Percentiles rank a stretch among this genome's conserved stretches.
These are phyloP conservation scores for Andinoacara biseriatus DNA, from an alignment of 2,113 vertebrate genomes.

Conservation along the genomic window DNA sequence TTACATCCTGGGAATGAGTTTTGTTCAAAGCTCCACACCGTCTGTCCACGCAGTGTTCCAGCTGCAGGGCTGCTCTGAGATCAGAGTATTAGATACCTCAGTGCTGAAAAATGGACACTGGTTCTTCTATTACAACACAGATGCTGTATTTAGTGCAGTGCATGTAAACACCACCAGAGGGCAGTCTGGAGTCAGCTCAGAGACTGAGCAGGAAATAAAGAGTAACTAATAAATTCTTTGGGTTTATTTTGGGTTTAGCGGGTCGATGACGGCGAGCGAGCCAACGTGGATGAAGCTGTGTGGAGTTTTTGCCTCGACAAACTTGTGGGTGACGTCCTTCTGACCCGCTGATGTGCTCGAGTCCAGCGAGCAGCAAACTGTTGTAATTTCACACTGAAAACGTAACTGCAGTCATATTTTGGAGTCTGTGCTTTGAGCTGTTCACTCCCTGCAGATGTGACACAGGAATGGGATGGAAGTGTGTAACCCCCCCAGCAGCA, in stretches of 20 bases:
- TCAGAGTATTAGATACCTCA: fast-evolving
- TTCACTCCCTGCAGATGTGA: too few relatives aligned
- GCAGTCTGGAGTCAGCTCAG: neutral
- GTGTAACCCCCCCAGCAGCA: too few relatives aligned
- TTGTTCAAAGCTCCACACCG: neutral
- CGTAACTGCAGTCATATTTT: too few relatives aligned
- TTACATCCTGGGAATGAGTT: neutral
- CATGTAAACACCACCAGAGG: fast-evolving
- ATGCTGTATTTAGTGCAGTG: neutral
- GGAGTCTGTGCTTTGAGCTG: too few relatives aligned
- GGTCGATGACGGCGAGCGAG: too few relatives aligned
- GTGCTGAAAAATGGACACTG: too few relatives aligned
- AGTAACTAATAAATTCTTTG: neutral
- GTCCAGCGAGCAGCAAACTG: neutral
- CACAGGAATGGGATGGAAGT: too few relatives aligned
- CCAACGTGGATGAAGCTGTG: neutral
- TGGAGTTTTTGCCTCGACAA: neutral
- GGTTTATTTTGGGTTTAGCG: neutral
- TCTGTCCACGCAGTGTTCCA: neutral
- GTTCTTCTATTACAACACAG: neutral
- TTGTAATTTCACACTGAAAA: too few relatives aligned
- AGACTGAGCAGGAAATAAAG: too few relatives aligned
- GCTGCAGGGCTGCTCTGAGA: fast-evolving
- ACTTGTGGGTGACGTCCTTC: fast-evolving
- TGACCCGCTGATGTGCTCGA: neutral